Evolutionary conservation across 2,113 vertebrate genomes (phyloP).

Genomic region (Oncorhynchus mykiss): DNA sequence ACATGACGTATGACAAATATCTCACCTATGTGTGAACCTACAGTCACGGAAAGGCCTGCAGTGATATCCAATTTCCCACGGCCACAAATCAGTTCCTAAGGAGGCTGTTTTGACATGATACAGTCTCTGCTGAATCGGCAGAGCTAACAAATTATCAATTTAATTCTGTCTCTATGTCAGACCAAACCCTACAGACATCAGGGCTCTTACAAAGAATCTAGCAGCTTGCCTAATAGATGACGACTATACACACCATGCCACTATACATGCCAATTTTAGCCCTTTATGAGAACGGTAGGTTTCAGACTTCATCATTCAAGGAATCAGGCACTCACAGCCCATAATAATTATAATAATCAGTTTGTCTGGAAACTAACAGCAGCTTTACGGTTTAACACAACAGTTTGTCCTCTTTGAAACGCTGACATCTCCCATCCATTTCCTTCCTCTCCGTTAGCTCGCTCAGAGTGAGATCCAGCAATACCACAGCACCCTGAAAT

Average conservation of each 20-base stretch:
- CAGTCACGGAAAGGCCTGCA: background rate
- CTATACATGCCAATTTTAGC: background rate
- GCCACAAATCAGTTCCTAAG: constrained; percentile 23
- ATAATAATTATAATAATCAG: background rate
- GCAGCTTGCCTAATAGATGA: background rate
- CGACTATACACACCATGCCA: background rate
- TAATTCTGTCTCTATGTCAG: constrained; percentile 18
- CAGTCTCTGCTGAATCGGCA: constrained; percentile 28
- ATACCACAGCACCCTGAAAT: constrained; percentile 1
- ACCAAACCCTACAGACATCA: background rate
- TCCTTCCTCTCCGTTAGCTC: constrained; percentile 24
- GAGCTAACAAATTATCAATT: constrained; percentile 27
- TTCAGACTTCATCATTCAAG: background rate
- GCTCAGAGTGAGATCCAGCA: constrained; percentile 1
- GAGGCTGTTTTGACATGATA: constrained; percentile 27
- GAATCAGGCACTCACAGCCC: background rate
- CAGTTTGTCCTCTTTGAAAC: constrained; percentile 6
- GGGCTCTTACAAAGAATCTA: background rate
- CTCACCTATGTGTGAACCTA: background rate
- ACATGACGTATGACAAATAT: background rate
- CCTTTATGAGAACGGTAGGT: background rate
- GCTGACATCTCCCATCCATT: constrained; percentile 51
- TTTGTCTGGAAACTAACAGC: background rate
- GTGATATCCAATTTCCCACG: background rate
- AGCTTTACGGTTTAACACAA: background rate